Conservation (phyloP, 2,113 vertebrate species). For the Muntiacus reevesi region DNA sequence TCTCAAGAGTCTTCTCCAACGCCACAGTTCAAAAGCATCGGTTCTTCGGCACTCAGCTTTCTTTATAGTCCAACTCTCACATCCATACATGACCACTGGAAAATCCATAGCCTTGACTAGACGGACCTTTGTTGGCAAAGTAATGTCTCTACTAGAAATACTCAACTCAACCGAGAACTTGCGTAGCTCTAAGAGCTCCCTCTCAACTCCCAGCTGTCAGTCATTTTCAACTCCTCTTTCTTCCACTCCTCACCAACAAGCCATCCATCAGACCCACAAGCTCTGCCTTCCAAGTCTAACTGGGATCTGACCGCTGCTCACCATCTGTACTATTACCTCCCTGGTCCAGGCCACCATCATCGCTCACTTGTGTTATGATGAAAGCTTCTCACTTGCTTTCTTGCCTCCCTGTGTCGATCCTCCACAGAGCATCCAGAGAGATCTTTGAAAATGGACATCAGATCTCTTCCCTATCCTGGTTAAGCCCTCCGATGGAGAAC, state of each 20-base stretch:
- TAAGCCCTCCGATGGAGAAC: neutral
- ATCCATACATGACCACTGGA: neutral
- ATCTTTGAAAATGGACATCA: neutral
- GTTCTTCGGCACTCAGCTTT: fast-evolving
- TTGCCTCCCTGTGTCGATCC: too few species aligned
- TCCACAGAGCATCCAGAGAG: neutral
- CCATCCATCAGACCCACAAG: neutral
- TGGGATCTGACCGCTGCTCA: neutral
- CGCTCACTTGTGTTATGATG: too few species aligned
- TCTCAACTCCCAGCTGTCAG: fast-evolving
- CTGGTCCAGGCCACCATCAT: fast-evolving
- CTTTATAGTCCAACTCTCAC: neutral
- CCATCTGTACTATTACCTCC: neutral
- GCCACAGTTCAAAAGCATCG: neutral
- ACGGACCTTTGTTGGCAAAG: neutral
- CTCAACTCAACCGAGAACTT: neutral
- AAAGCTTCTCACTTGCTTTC: neutral
- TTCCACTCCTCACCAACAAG: fast-evolving
- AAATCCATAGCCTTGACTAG: neutral
- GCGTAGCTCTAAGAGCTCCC: neutral
- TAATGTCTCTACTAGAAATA: neutral
- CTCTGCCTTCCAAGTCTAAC: neutral
- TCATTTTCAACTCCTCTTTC: neutral
- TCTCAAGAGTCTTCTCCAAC: neutral
- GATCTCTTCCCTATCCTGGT: neutral